Percentiles rank a stretch among this genome's conserved stretches.
Conservation (phyloP, 2,113 vertebrate genomes). For the Mormyrus iriodes region DNA sequence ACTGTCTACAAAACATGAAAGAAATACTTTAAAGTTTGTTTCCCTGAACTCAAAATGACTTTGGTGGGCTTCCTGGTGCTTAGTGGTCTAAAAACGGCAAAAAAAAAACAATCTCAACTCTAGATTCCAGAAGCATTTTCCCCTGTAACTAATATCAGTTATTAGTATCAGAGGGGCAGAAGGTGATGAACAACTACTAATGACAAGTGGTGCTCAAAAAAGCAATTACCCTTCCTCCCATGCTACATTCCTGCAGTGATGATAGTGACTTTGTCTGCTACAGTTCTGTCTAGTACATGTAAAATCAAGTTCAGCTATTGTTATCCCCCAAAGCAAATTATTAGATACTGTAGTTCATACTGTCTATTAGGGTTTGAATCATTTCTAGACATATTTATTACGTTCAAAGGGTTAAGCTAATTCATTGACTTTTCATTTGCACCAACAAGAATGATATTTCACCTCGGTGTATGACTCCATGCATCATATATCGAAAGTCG, state of each 20-base stretch:
- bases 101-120: not conserved
- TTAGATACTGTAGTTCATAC: not conserved
- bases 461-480: not conserved
- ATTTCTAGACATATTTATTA: not conserved
- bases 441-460: not conserved
- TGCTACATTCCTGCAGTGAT: not conserved
- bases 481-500: not conserved
- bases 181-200: conserved; percentile 2
- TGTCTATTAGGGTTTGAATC: not conserved
- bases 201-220: not conserved
- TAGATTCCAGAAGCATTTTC: not conserved
- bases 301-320: not conserved
- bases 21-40: not conserved
- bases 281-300: not conserved
- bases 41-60: not conserved
- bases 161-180: not conserved
- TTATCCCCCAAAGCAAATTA: not conserved
- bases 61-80: not conserved
- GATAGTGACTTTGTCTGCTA: not conserved
- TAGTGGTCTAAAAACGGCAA: not conserved
- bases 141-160: not conserved
- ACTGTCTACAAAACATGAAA: not conserved
- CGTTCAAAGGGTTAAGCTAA: not conserved
- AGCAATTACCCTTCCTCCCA: not conserved
- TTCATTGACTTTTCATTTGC: not conserved